Evolutionary conservation across 2,888 invertebrate genomes (phyloP).

Genomic region (Chydorus sphaericus): DNA sequence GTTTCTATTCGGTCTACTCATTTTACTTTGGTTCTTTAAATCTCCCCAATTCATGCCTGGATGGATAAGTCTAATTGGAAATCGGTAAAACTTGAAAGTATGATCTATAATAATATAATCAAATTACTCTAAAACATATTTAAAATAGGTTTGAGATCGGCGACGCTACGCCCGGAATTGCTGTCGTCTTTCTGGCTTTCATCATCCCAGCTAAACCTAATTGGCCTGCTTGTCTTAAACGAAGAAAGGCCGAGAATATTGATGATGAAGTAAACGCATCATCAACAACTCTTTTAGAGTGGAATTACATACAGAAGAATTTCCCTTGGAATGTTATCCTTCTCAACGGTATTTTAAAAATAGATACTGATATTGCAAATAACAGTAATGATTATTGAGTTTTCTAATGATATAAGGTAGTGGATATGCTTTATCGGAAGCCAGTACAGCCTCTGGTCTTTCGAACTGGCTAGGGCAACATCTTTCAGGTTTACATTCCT

Average conservation of each 20-base stretch:
- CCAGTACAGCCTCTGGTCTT: constrained; percentile 29
- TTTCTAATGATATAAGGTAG: constrained; percentile 28
- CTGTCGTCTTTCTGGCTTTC: too few relatives aligned
- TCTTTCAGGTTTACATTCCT: constrained; percentile 23
- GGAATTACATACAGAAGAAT: constrained; percentile 29
- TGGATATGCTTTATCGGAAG: constrained; percentile 33
- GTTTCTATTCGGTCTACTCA: constrained; percentile 55
- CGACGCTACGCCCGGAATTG: too few relatives aligned
- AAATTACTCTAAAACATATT: too few relatives aligned
- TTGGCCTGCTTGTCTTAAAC: too few relatives aligned
- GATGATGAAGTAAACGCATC: too few relatives aligned
- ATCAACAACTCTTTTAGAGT: constrained; percentile 25
- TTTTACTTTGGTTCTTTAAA: constrained; percentile 78
- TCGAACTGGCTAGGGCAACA: constrained; percentile 26
- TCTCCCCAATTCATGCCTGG: constrained; percentile 75
- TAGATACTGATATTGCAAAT: too few relatives aligned
- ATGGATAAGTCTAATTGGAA: constrained; percentile 58
- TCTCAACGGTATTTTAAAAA: constrained; percentile 25
- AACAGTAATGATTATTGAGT: too few relatives aligned
- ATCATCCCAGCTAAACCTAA: too few relatives aligned
- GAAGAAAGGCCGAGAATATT: too few relatives aligned
- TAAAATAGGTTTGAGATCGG: too few relatives aligned
- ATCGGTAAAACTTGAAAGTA: constrained; percentile 38
- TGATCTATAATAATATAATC: too few relatives aligned
- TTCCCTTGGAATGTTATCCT: constrained; percentile 28